phyloP scores from a whole-genome alignment of 2,888 invertebrate species.

The Drosophila greeni region DNA sequence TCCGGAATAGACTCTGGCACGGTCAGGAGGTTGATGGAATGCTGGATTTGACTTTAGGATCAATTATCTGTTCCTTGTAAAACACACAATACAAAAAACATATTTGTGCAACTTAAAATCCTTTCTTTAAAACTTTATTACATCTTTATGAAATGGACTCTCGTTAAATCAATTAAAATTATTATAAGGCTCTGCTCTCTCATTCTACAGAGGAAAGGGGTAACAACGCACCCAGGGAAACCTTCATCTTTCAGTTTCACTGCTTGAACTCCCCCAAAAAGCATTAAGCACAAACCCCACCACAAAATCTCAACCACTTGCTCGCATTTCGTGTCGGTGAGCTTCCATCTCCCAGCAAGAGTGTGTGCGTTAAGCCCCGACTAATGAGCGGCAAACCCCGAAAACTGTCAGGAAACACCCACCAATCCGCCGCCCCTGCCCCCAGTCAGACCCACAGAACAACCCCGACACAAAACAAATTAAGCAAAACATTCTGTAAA shows the following conservation, averaged over 20 bases:
- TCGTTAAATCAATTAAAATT: background rate
- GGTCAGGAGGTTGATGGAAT: background rate
- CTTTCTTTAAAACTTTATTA: too few species aligned
- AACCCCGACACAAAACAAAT: slow-evolving; percentile 59
- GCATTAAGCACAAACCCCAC: background rate
- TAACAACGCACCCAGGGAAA: too few species aligned
- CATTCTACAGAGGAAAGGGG: too few species aligned
- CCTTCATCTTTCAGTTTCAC: slow-evolving; percentile 9
- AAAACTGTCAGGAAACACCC: slow-evolving; percentile 72
- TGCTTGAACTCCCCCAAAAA: slow-evolving; percentile 14
- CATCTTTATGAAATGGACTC: background rate
- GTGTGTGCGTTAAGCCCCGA: slow-evolving; percentile 58
- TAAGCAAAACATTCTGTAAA: slow-evolving; percentile 74
- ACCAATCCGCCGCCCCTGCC: slow-evolving; percentile 39
- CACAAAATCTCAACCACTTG: slow-evolving; percentile 30
- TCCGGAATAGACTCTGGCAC: background rate
- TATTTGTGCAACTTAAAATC: background rate
- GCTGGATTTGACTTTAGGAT: slow-evolving; percentile 6
- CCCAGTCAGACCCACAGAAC: slow-evolving; percentile 1
- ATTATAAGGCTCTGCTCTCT: background rate
- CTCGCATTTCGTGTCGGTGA: slow-evolving; percentile 14
- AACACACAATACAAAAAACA: background rate
- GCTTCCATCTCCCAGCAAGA: slow-evolving; percentile 7
- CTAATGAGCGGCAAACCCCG: slow-evolving; percentile 70
- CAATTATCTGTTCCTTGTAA: background rate